Conservation (phyloP, 2,113 vertebrate species). For the Perca fluviatilis region DNA sequence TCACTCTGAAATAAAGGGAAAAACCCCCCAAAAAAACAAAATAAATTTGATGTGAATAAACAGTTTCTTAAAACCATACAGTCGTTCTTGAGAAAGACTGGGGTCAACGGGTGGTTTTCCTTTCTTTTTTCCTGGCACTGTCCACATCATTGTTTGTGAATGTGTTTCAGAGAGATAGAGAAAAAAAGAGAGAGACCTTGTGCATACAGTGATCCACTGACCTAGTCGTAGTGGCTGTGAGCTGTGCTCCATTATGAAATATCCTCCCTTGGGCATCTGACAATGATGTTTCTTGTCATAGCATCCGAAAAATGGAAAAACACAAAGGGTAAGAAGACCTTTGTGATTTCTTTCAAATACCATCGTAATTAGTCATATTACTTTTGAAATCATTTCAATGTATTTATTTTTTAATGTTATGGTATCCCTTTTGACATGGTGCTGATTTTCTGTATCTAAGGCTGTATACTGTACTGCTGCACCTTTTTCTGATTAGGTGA, state of each 20-base stretch:
- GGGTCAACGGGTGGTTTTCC: constrained; percentile 25
- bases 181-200: constrained; percentile 17
- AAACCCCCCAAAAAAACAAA: no score
- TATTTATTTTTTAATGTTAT: no score
- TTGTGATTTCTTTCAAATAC: not conserved
- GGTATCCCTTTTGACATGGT: no score
- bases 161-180: constrained; percentile 28
- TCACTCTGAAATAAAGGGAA: no score
- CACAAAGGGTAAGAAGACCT: not conserved
- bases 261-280: constrained; percentile 23
- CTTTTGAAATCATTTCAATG: not conserved
- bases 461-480: not conserved
- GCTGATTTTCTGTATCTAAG: not conserved
- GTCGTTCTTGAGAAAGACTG: constrained; percentile 13
- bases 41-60: no score
- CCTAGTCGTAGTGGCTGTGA: constrained; percentile 20
- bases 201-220: constrained; percentile 41
- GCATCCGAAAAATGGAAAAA: not conserved
- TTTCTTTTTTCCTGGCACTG: constrained; percentile 27
- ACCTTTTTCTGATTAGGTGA: not conserved
- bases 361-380: not conserved
- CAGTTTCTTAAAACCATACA: constrained; percentile 8
- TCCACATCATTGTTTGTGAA: constrained; percentile 38
- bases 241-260: constrained; percentile 27
- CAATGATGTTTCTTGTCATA: not conserved